These are phyloP conservation scores for Tursiops truncatus DNA, from an alignment of 2,113 vertebrate species.

Conservation along the genomic window DNA sequence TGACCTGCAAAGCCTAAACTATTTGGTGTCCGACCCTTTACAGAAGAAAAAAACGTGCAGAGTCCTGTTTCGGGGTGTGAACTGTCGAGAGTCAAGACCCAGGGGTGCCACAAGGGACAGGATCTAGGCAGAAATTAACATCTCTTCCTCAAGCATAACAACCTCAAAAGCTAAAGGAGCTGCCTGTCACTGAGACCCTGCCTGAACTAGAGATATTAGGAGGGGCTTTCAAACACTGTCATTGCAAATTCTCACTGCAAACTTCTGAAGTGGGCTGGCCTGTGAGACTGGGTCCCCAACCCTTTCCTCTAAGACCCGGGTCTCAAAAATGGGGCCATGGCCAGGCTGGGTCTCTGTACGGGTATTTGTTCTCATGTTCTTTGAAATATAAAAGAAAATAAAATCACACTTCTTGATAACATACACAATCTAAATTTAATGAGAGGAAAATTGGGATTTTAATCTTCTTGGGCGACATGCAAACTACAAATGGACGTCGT, in stretches of 20 bases:
- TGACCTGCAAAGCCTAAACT: accelerated
- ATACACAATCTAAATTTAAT: background rate
- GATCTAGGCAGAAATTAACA: accelerated
- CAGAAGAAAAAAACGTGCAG: accelerated
- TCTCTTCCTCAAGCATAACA: background rate
- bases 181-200: accelerated
- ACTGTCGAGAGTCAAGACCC: accelerated
- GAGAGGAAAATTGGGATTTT: background rate
- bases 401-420: background rate
- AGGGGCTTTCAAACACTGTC: accelerated
- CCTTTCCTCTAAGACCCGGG: accelerated
- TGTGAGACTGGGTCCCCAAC: accelerated
- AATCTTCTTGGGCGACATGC: accelerated
- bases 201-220: accelerated
- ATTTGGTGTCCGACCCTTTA: accelerated
- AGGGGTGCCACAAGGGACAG: accelerated
- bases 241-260: accelerated
- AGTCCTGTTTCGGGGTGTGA: accelerated
- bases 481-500: background rate
- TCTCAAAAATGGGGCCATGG: accelerated
- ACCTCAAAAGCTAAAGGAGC: accelerated
- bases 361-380: accelerated
- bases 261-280: accelerated
- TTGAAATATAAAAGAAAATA: background rate
- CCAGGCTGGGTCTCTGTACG: accelerated